Conservation (phyloP, 2,797 vertebrate species). For the Danio albolineatus region DNA sequence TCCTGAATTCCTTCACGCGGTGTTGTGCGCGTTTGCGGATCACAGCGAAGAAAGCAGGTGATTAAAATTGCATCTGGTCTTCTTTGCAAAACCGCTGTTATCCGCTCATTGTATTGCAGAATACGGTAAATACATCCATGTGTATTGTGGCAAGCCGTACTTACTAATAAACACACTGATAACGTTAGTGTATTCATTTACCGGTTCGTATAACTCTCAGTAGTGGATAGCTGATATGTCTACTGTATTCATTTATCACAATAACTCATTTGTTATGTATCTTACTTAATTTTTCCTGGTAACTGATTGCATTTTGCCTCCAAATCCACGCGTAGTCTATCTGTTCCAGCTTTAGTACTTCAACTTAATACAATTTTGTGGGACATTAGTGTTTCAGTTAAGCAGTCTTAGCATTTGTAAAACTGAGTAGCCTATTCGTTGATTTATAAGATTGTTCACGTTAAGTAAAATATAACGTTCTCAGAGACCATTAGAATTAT, state of each 20-base stretch:
- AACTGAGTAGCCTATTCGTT: no score
- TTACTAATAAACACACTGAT: no score
- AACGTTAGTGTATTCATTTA: background rate
- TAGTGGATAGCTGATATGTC: background rate
- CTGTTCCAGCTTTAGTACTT: background rate
- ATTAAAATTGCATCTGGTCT: background rate
- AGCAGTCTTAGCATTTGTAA: no score
- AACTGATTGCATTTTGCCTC: background rate
- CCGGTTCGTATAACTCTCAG: background rate
- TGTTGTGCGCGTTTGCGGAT: background rate
- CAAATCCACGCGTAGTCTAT: background rate
- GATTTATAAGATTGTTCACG: no score
- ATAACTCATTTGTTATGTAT: background rate
- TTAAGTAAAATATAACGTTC: background rate
- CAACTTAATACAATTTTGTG: no score
- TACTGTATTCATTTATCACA: background rate
- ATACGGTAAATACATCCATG: background rate
- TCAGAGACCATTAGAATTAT: background rate
- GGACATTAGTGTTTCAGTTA: no score
- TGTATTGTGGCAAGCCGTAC: background rate
- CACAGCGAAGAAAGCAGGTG: background rate
- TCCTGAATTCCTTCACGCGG: slow-evolving; percentile 4
- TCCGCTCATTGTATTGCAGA: background rate
- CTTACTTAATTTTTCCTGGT: background rate
- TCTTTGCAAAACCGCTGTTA: no score